Percentiles rank a stretch among this genome's conserved stretches.
Evolutionary conservation across 2,113 vertebrate species (phyloP).

Genomic region (Chaenogobius annularis): DNA sequence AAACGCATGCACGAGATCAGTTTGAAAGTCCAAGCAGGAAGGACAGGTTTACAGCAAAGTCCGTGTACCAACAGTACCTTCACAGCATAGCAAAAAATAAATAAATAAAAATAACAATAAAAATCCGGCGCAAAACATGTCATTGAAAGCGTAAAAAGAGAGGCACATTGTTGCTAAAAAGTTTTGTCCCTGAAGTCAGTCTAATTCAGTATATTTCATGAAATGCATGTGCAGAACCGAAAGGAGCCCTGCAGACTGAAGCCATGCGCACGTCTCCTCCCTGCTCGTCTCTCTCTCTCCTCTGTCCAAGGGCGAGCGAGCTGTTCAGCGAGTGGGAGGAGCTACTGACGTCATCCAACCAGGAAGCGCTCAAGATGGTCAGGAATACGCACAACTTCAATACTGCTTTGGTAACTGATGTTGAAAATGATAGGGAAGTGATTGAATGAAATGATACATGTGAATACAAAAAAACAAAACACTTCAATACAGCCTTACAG

Average conservation of each 20-base stretch:
- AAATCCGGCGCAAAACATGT: slow-evolving; percentile 60
- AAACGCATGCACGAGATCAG: slow-evolving; percentile 34
- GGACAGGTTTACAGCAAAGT: slow-evolving; percentile 47
- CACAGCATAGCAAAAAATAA: slow-evolving; percentile 39
- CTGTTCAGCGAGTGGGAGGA: slow-evolving; percentile 68
- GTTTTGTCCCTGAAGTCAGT: slow-evolving; percentile 34
- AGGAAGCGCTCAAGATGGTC: slow-evolving; percentile 5
- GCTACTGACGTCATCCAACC: slow-evolving; percentile 59
- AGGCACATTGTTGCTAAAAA: slow-evolving; percentile 28
- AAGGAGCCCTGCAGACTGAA: slow-evolving; percentile 22
- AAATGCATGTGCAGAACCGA: slow-evolving; percentile 25
- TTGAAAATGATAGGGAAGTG: too few species aligned
- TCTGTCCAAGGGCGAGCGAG: slow-evolving; percentile 28
- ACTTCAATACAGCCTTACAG: too few species aligned
- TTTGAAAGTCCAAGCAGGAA: slow-evolving; percentile 30
- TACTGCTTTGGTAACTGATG: background rate
- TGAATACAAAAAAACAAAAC: too few species aligned
- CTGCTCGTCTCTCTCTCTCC: slow-evolving; percentile 17
- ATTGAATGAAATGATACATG: too few species aligned
- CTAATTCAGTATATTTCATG: slow-evolving; percentile 6
- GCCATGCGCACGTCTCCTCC: slow-evolving; percentile 33
- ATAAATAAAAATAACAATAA: background rate
- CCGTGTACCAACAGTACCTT: slow-evolving; percentile 72
- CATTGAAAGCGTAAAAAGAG: slow-evolving; percentile 18
- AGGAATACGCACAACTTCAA: background rate